A percentile compares a stretch with the other conserved stretches of the same genome.
These are phyloP conservation scores for Gonocerus acuteangulatus DNA, from an alignment of 2,888 invertebrate species.

Conservation along the genomic window DNA sequence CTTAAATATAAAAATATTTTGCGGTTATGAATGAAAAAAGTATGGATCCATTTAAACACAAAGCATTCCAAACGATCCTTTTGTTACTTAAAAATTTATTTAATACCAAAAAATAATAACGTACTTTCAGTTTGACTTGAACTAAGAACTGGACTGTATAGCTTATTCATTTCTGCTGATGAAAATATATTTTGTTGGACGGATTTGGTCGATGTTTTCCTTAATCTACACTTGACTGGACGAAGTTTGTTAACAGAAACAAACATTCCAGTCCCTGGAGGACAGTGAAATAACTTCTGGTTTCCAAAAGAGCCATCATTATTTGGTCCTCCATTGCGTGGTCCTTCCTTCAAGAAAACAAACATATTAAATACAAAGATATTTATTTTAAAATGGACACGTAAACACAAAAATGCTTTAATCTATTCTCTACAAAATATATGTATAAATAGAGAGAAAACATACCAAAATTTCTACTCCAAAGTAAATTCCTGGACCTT, in stretches of 20 bases:
- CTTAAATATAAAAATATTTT: too few species aligned
- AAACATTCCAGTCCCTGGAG: conserved; percentile 37
- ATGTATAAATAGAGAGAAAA: conserved; percentile 26
- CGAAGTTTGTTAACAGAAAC: conserved; percentile 36
- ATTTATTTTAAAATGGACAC: neutral
- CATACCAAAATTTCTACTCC: conserved; percentile 40
- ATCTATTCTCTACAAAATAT: too few species aligned
- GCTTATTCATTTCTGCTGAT: conserved; percentile 10
- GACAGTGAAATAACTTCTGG: conserved; percentile 36
- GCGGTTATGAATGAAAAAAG: too few species aligned
- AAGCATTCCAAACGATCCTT: too few species aligned
- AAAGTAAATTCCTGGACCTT: conserved; percentile 39
- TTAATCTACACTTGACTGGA: conserved; percentile 19
- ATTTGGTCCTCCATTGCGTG: conserved; percentile 24
- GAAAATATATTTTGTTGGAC: conserved; percentile 4
- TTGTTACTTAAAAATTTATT: too few species aligned
- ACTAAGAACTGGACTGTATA: neutral
- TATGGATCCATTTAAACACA: too few species aligned
- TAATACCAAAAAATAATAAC: too few species aligned
- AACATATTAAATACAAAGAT: neutral
- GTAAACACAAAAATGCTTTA: conserved; percentile 1
- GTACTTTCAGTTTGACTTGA: conserved; percentile 3
- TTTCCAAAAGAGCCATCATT: conserved; percentile 35
- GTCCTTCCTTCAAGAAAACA: conserved; percentile 29
- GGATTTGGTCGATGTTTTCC: conserved; percentile 12